These are phyloP conservation scores for Clanis bilineata DNA, from an alignment of 2,888 invertebrate genomes.

Conservation along the genomic window DNA sequence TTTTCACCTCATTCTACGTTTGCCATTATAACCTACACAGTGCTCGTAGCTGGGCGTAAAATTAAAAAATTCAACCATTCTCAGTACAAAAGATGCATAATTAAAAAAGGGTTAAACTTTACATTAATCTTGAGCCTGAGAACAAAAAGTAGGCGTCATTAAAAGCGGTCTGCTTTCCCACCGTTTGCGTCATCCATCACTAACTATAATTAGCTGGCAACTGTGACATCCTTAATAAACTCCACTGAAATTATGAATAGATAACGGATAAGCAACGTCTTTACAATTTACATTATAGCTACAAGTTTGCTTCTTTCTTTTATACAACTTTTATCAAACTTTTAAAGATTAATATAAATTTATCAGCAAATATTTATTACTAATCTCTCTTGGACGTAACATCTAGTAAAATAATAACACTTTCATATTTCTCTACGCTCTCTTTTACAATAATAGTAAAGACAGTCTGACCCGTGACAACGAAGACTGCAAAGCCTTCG, in stretches of 20 bases:
- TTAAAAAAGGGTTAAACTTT: constrained; percentile 61
- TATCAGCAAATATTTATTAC: background rate
- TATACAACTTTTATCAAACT: background rate
- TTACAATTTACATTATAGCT: background rate
- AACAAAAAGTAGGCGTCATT: constrained; percentile 56
- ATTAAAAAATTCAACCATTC: constrained; percentile 43
- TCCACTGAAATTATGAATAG: constrained; percentile 14
- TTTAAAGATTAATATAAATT: background rate
- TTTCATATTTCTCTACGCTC: no score
- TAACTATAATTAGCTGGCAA: constrained; percentile 33
- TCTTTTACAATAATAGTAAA: no score
- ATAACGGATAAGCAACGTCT: background rate
- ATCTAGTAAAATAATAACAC: no score
- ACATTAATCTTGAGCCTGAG: constrained; percentile 56
- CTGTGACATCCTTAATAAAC: constrained; percentile 12
- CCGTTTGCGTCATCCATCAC: constrained; percentile 47
- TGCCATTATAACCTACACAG: no score
- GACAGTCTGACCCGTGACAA: no score
- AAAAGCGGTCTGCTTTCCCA: constrained; percentile 32
- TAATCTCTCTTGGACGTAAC: no score
- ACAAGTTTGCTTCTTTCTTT: background rate
- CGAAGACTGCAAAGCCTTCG: no score
- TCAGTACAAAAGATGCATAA: constrained; percentile 53
- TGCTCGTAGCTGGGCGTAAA: constrained; percentile 27
- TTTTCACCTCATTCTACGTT: no score